These are phyloP conservation scores for Chauna torquata DNA, from an alignment of 2,113 vertebrate species.

Conservation along the genomic window DNA sequence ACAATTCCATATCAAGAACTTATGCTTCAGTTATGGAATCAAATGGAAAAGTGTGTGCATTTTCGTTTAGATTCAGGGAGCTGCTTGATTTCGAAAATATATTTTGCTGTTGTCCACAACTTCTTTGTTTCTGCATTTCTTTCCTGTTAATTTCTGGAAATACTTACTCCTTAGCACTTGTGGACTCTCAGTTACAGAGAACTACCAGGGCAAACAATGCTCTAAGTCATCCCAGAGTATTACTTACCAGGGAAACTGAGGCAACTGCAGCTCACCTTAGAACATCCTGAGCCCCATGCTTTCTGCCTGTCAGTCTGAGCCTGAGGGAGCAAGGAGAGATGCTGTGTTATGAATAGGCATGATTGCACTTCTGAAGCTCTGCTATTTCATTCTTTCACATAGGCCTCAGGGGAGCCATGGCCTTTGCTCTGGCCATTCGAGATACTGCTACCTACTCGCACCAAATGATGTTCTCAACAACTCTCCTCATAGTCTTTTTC, in stretches of 20 bases:
- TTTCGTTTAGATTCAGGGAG: neutral
- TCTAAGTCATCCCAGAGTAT: neutral
- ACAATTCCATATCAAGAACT: neutral
- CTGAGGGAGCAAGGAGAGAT: neutral
- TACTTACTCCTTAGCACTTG: neutral
- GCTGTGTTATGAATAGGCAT: neutral
- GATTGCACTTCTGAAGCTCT: neutral
- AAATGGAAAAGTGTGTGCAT: neutral
- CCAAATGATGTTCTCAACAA: slow-evolving; percentile 99
- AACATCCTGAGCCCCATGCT: neutral
- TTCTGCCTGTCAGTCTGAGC: neutral
- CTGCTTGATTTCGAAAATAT: neutral
- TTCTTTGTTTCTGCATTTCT: neutral
- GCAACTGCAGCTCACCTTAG: neutral
- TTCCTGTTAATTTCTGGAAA: neutral
- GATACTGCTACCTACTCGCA: slow-evolving; percentile 94
- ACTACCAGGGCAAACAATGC: neutral
- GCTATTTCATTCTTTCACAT: neutral
- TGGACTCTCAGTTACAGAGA: neutral
- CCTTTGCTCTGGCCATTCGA: slow-evolving; percentile 93
- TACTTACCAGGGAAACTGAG: neutral
- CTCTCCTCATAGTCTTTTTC: slow-evolving; percentile 96
- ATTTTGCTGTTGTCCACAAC: neutral
- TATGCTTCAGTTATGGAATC: neutral
- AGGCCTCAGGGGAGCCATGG: slow-evolving; percentile 97